Evolutionary conservation across 2,113 vertebrate genomes (phyloP).

Genomic region (Chaetodon auriga): DNA sequence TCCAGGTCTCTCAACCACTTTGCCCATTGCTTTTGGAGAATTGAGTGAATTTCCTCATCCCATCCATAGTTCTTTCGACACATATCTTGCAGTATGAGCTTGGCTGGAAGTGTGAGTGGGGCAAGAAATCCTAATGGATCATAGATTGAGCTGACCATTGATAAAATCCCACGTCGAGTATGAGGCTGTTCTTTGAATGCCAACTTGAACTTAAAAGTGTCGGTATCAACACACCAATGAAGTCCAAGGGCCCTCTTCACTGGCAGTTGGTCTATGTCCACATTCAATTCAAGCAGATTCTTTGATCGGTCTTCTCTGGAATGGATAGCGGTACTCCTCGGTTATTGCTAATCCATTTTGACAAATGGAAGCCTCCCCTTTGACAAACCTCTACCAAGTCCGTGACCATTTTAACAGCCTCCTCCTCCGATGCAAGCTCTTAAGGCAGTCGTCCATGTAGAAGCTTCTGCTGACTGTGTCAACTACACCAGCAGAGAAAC

Average conservation of each 20-base stretch:
- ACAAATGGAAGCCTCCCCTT: no score
- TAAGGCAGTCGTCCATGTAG: conserved; percentile 38
- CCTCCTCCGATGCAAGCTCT: conserved; percentile 26
- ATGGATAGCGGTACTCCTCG: background rate
- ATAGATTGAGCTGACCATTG: conserved; percentile 26
- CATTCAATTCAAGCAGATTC: conserved; percentile 5
- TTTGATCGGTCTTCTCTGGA: conserved; percentile 10
- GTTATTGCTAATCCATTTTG: conserved; percentile 23
- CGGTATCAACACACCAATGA: conserved; percentile 29
- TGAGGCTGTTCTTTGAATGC: background rate
- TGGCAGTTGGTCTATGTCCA: conserved; percentile 26
- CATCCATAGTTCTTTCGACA: background rate
- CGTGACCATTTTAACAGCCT: conserved; percentile 9
- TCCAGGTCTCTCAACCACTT: conserved; percentile 26
- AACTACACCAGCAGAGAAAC: background rate
- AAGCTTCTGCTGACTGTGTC: conserved; percentile 21
- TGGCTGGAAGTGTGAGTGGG: conserved; percentile 23
- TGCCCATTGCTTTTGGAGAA: conserved; percentile 18
- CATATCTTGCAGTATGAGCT: conserved; percentile 36
- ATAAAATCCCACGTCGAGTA: background rate
- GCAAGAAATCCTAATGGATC: conserved; percentile 30
- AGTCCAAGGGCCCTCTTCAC: conserved; percentile 11
- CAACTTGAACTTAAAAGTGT: conserved; percentile 26
- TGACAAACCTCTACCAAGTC: no score
- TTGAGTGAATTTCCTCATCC: conserved; percentile 4